Evolutionary conservation across 2,888 invertebrate species (phyloP).

Genomic region (Hoplodrina ambigua): DNA sequence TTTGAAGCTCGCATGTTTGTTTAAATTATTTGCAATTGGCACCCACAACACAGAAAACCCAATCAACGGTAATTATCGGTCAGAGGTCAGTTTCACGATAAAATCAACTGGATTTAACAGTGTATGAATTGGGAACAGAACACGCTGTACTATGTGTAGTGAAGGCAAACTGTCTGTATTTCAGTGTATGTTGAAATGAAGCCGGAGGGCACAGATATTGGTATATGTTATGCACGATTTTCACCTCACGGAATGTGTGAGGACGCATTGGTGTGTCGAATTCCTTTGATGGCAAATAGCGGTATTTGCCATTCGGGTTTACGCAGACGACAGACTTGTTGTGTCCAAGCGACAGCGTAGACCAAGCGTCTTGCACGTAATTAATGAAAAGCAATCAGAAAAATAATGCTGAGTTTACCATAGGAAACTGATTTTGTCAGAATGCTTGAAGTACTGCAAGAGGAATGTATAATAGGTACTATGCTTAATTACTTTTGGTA

Average conservation of each 20-base stretch:
- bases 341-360: too few relatives aligned
- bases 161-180: conserved; percentile 13
- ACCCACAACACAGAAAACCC: conserved; percentile 39
- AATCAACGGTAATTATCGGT: conserved; percentile 45
- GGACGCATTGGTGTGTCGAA: background rate
- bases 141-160: background rate
- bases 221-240: conserved; percentile 1
- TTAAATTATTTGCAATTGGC: conserved; percentile 49
- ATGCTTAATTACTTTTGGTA: too few relatives aligned
- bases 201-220: conserved; percentile 1
- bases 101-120: conserved; percentile 29
- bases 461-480: too few relatives aligned
- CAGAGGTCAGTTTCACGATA: conserved; percentile 35
- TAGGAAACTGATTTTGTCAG: too few relatives aligned
- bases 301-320: background rate
- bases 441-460: too few relatives aligned
- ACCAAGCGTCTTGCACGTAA: too few relatives aligned
- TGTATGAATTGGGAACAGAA: conserved; percentile 4
- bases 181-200: conserved; percentile 8
- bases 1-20: conserved; percentile 34
- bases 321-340: too few relatives aligned
- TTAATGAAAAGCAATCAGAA: too few relatives aligned
- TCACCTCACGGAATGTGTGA: background rate
- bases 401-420: too few relatives aligned
- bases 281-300: background rate